Evolutionary conservation across 2,888 invertebrate genomes (phyloP).

Genomic region (Metacarcinus magister): DNA sequence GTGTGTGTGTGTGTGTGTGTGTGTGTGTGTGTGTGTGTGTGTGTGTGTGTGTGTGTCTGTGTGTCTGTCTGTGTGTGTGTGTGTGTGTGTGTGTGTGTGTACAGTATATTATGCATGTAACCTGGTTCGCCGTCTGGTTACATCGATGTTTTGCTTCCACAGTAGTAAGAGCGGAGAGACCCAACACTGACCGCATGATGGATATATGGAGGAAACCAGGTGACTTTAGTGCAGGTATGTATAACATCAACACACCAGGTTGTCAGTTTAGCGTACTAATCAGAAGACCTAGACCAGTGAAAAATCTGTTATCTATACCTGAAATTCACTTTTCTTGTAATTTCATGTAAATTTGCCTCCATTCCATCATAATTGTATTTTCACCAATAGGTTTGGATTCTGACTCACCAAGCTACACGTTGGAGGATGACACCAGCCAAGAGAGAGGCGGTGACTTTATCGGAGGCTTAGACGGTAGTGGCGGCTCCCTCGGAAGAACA

Average conservation of each 20-base stretch:
- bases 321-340: not conserved
- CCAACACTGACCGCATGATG: not conserved
- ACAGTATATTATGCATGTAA: not conserved
- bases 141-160: not conserved
- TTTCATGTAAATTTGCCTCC: not conserved
- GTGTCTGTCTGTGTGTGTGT: too few relatives aligned
- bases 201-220: constrained; percentile 55
- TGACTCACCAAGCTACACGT: constrained; percentile 70
- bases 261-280: not conserved
- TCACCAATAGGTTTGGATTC: constrained; percentile 69
- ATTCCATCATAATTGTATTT: not conserved
- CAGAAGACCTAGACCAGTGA: not conserved
- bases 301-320: not conserved
- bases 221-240: constrained; percentile 62
- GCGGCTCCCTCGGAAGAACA: constrained; percentile 11
- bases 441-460: constrained; percentile 42
- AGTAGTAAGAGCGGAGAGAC: constrained; percentile 60
- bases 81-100: too few relatives aligned
- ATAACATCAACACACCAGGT: not conserved
- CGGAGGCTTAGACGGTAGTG: constrained; percentile 1
- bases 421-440: constrained; percentile 61
- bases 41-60: not conserved
- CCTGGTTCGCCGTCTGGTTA: not conserved
- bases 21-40: too few relatives aligned
- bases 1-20: too few relatives aligned